Evolutionary conservation across 2,888 invertebrate genomes (phyloP).

Genomic region (Kuschelorhynchus macadamiae): DNA sequence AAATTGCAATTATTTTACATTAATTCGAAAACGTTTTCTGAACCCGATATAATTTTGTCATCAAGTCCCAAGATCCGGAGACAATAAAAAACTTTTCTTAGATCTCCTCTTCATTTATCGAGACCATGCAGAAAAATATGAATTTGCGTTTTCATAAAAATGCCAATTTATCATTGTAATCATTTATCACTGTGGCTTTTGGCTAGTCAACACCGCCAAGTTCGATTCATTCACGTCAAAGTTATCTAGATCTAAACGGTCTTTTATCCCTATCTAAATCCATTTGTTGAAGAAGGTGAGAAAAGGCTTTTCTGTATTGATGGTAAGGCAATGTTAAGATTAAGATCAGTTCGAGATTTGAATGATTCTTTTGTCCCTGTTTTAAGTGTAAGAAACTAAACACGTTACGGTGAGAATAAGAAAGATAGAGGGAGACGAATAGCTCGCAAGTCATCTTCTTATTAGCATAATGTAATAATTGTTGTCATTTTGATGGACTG

Average conservation of each 20-base stretch:
- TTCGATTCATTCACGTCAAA: slow-evolving; percentile 54
- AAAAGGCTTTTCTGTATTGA: not conserved
- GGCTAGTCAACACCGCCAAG: slow-evolving; percentile 61
- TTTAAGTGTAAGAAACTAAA: slow-evolving; percentile 22
- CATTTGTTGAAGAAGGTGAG: slow-evolving; percentile 40
- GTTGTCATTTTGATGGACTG: slow-evolving; percentile 56
- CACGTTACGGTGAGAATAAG: not conserved
- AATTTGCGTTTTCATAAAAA: slow-evolving; percentile 50
- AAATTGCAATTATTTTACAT: too few relatives aligned
- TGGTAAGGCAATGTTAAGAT: not conserved
- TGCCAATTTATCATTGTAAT: slow-evolving; percentile 60
- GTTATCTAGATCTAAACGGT: slow-evolving; percentile 28
- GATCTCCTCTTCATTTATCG: not conserved
- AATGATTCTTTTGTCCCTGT: slow-evolving; percentile 49
- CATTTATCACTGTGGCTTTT: slow-evolving; percentile 54
- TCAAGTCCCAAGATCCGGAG: not conserved
- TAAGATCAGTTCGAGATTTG: slow-evolving; percentile 29
- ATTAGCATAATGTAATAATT: slow-evolving; percentile 65
- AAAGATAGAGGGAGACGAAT: slow-evolving; percentile 33
- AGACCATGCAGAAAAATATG: not conserved
- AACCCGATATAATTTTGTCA: not conserved
- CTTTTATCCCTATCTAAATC: slow-evolving; percentile 37
- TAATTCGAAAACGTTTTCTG: too few relatives aligned
- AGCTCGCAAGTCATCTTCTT: slow-evolving; percentile 61
- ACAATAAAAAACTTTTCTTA: not conserved